Percentiles rank a stretch among this genome's conserved stretches.
Evolutionary conservation across 2,888 invertebrate genomes (phyloP).

Genomic region (Cosmorhoe ocellata): DNA sequence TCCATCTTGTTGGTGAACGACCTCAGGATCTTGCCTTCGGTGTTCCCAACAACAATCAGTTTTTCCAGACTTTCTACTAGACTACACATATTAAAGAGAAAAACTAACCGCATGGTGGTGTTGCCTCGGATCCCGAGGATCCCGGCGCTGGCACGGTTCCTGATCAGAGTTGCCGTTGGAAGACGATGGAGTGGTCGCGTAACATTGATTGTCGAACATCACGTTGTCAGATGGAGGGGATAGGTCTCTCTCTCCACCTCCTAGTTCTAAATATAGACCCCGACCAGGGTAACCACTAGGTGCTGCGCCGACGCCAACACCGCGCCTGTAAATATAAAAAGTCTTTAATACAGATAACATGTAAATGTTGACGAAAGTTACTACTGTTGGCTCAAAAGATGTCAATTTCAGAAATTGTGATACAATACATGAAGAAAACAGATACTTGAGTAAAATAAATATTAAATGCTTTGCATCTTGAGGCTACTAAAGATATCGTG

Average conservation of each 20-base stretch:
- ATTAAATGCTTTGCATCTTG: too few relatives aligned
- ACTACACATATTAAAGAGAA: neutral
- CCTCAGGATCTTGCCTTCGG: too few relatives aligned
- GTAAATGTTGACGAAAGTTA: too few relatives aligned
- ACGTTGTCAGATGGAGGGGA: conserved; percentile 97
- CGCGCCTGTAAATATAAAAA: conserved; percentile 49
- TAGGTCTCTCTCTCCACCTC: conserved; percentile 84
- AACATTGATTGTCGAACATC: conserved; percentile 97
- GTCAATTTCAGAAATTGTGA: too few relatives aligned
- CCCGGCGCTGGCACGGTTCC: conserved; percentile 86
- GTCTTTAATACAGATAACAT: neutral
- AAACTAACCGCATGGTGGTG: conserved; percentile 84
- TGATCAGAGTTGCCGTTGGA: conserved; percentile 96
- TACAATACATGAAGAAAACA: too few relatives aligned
- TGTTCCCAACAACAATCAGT: too few relatives aligned
- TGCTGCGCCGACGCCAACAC: conserved; percentile 73
- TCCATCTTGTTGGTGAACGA: too few relatives aligned
- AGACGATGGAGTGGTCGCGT: conserved; percentile 96
- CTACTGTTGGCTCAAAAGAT: too few relatives aligned
- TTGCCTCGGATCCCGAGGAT: conserved; percentile 74
- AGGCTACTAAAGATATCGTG: too few relatives aligned
- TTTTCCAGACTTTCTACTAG: neutral
- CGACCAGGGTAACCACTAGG: conserved; percentile 86
- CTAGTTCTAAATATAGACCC: conserved; percentile 89
- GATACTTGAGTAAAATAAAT: too few relatives aligned